phyloP scores from a whole-genome alignment of 2,888 invertebrate genomes.

The Cephus rjabovi region DNA sequence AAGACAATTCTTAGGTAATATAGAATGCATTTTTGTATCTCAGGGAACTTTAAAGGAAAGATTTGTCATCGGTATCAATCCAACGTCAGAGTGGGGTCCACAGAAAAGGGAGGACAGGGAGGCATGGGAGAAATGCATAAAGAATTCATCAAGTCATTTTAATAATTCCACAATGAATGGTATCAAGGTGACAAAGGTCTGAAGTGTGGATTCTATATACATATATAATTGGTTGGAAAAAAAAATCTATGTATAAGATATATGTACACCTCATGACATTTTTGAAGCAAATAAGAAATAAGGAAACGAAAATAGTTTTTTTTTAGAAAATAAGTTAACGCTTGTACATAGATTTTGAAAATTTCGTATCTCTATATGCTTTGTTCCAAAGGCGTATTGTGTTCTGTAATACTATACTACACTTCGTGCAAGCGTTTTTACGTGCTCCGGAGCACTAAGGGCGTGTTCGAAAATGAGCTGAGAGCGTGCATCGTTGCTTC shows the following conservation, averaged over 20 bases:
- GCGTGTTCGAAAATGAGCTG: too few relatives aligned
- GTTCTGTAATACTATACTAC: neutral
- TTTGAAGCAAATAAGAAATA: too few relatives aligned
- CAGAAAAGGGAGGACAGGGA: slow-evolving; percentile 48
- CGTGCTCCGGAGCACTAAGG: too few relatives aligned
- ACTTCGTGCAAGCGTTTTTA: too few relatives aligned
- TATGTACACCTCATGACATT: too few relatives aligned
- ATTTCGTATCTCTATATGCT: neutral
- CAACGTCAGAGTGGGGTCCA: slow-evolving; percentile 63
- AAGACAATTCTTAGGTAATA: neutral
- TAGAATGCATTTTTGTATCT: neutral
- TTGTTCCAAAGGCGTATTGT: neutral
- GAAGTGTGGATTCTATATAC: slow-evolving; percentile 7
- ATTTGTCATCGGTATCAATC: slow-evolving; percentile 49
- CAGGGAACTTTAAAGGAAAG: slow-evolving; percentile 50
- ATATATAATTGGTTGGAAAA: neutral
- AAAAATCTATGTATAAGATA: too few relatives aligned
- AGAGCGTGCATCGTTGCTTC: too few relatives aligned
- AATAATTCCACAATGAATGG: slow-evolving; percentile 35
- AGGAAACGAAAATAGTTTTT: neutral
- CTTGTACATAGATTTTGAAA: neutral
- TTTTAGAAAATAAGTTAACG: neutral
- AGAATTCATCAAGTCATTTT: slow-evolving; percentile 28
- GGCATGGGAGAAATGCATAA: slow-evolving; percentile 50
- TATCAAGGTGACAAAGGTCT: slow-evolving; percentile 40